Conservation (phyloP, 2,888 invertebrate species). For the Apodemia zela region DNA sequence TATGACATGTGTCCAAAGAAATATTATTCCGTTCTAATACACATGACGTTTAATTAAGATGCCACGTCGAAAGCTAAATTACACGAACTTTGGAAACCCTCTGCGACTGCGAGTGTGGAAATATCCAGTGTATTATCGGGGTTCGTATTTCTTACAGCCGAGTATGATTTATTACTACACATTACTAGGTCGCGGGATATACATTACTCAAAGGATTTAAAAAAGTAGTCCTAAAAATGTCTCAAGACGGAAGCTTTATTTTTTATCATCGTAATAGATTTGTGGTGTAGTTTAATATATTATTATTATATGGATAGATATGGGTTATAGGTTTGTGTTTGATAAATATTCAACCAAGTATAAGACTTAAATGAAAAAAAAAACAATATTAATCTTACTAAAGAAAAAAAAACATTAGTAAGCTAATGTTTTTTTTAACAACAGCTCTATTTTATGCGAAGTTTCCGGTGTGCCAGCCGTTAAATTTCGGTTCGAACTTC, state of each 20-base stretch:
- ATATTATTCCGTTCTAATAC: neutral
- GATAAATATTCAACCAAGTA: no score
- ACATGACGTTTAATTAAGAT: conserved; percentile 53
- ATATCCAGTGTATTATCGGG: neutral
- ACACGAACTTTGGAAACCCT: conserved; percentile 46
- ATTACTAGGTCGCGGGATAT: conserved; percentile 14
- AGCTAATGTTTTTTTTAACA: no score
- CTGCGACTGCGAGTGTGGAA: conserved; percentile 1
- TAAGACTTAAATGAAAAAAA: no score
- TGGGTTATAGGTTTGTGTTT: no score
- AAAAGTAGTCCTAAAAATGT: conserved; percentile 19
- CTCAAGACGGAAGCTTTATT: conserved; percentile 22
- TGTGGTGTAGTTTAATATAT: conserved; percentile 32
- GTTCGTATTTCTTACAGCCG: conserved; percentile 1
- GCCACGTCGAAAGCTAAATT: conserved; percentile 55
- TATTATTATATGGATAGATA: neutral
- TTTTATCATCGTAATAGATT: neutral
- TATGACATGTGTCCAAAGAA: neutral
- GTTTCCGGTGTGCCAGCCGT: no score
- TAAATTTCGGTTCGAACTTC: no score
- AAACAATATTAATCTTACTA: no score
- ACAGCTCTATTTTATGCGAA: no score
- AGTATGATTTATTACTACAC: conserved; percentile 12
- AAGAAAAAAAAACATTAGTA: no score
- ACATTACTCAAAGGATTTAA: conserved; percentile 19